Percentiles rank a stretch among this genome's conserved stretches.
phyloP scores from a whole-genome alignment of 2,888 invertebrate species.

The Ophioninae sp. region DNA sequence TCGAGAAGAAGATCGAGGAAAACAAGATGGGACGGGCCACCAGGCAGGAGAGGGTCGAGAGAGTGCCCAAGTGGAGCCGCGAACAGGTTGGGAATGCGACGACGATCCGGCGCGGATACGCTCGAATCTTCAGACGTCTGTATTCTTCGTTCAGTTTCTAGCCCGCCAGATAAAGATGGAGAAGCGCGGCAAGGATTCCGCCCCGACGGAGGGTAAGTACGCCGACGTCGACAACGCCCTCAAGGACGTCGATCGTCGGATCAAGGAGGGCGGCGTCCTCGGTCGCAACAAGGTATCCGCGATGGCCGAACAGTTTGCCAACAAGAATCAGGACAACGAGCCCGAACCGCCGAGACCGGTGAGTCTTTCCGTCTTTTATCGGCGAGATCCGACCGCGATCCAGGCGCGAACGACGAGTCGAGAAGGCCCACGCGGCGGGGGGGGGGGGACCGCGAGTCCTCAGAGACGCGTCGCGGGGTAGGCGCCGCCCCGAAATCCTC shows the following conservation, averaged over 20 bases:
- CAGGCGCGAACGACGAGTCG: slow-evolving; percentile 61
- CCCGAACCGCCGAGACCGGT: slow-evolving; percentile 83
- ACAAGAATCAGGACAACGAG: slow-evolving; percentile 83
- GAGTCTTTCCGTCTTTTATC: slow-evolving; percentile 77
- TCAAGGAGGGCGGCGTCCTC: slow-evolving; percentile 89
- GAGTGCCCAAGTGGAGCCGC: slow-evolving; percentile 94
- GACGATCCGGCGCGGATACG: slow-evolving; percentile 26
- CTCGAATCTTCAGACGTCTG: slow-evolving; percentile 73
- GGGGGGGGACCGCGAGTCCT: no score
- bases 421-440: no score
- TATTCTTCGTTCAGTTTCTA: slow-evolving; percentile 82
- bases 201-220: slow-evolving; percentile 85
- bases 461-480: no score
- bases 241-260: slow-evolving; percentile 87
- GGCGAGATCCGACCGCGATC: slow-evolving; percentile 19
- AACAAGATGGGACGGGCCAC: slow-evolving; percentile 86
- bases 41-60: slow-evolving; percentile 84
- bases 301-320: slow-evolving; percentile 90
- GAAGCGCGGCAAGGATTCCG: slow-evolving; percentile 84
- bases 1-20: slow-evolving; percentile 93
- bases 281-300: slow-evolving; percentile 91
- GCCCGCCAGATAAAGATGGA: slow-evolving; percentile 88
- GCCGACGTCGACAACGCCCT: slow-evolving; percentile 88
- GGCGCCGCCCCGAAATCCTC: slow-evolving; percentile 38
- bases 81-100: slow-evolving; percentile 84